Evolutionary conservation across 2,888 invertebrate species (phyloP), one percentile per base, ranked within the genome.

Genomic region (Elegia similella): DNA sequence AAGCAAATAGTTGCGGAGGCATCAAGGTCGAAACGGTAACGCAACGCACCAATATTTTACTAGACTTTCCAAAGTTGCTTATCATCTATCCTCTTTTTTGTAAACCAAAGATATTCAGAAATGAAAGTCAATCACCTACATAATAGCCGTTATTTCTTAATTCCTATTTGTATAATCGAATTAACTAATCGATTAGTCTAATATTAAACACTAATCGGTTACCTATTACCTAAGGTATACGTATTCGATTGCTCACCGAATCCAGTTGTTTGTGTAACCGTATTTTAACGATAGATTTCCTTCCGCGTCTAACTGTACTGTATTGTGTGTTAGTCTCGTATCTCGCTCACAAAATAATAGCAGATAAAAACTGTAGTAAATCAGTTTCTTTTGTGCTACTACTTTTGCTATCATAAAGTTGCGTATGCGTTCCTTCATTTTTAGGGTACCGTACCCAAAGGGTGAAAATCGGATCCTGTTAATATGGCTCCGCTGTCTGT

Each of bases 1-100:
- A 75, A 78, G 76, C 75, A 75, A 75, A 71, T 72, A 72, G 73
- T 75, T 78, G 72, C 73, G 66, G 70, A 71, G 63, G 72, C 67
- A 64, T 63, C 76, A 81, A 82, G 80, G 82, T 75, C 78, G 71
- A 58, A 23, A 56, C 62, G 59, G 64, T 75, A 76, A 72, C 71
- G 77, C 76, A 80, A 80, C 68, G 63, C 72, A 67, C 72, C 67
- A 63, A 70, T 62, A 60, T 56, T 56, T 42, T 61, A 62, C 63
- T 63, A 58, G 73, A 73, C 72, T 72, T 67, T 70, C 69, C 62
- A 69, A 65, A 66, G 68, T 66, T 60, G 47, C 62, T 63, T 61
- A 65, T 64, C 66, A 48, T 48, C 32, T 58, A 43, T 43, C 43
- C 15, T 13, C 10, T 8, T 38, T 38, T 38, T 38, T 5, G 10